Base-by-base conservation (phyloP, 2,888 invertebrate species). In the Pseudococcus viburni region DNA sequence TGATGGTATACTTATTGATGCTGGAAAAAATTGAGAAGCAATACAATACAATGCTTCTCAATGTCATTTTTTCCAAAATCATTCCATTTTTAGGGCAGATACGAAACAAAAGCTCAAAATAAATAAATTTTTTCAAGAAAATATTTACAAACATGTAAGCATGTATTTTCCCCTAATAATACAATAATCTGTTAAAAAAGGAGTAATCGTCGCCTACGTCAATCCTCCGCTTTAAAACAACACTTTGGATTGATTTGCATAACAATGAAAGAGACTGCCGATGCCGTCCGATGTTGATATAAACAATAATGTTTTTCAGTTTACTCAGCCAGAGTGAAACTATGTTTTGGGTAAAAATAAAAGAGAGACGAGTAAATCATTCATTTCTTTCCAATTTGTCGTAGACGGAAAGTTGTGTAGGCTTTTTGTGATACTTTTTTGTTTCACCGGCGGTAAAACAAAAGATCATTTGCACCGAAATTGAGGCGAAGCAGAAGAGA, bases 391-490 rank as follows among this genome's bases (percentile, higher is more conserved):
- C 73, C 17, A 73, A 73, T 73, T 73, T 73, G 73, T 73, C 33
- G 33, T 4, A 17, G 12, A 17, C 6, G 17, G 17, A 73, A 73
- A 73, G 15, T 73, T 73, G 73, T 73, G 73, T 73, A 73, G 33
- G 33, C 73, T 73, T 73, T 64, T 73, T 73, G 73, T 17, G 17
- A 33, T 73, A 73, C 73, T 17, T 73, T 7, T 73, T 73, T 73
- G 33, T 33, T 73, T 17, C 8, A 64, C 64, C 64, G 64, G 64
- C 33, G 73, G 33, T 73, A 73, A 73, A 73, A 73, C 73, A 73
- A 73, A 73, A 73, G 73, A 73, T 73, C 73, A 73, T 73, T 73
- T 73, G 73, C 73, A 73, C 73, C 73, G 73, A 73, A 73, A 73
- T 73, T 73, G 26, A 26, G 73, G 73, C 26, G 33, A 73, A 33